Evolutionary conservation across 2,888 invertebrate species (phyloP), one percentile per base, ranked within the genome.

Genomic region (Callosobruchus maculatus): DNA sequence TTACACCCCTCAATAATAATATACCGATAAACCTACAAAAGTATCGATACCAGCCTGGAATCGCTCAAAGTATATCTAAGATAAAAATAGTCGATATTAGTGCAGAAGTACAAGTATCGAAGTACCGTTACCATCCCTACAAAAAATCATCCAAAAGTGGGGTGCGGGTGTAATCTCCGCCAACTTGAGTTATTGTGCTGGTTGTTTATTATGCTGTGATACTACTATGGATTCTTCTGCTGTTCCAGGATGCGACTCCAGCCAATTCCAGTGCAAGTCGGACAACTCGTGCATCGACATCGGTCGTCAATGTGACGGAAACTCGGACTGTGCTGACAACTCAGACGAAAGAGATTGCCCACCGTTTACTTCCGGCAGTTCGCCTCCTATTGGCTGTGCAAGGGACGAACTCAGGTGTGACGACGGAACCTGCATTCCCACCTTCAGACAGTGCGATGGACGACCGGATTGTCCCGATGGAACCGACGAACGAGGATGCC

Each of bases 261-360:
- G 90, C 78, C 90, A 94, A 87, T 94, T 94, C 88, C 90, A 90
- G 81, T 95, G 95, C 88, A 87, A 85, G 76, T 83, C 84, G 74
- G 87, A 86, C 70, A 76, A 76, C 18, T 76, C 66, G 26, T 95
- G 94, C 85, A 89, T 94, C 76, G 86, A 89, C 20, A 80, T 81
- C 22, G 82, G 81, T 67, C 87, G 86, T 74, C 88, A 88, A 70
- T 95, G 95, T 86, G 90, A 94, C 83, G 88, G 89, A 20, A 68
- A 79, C 4, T 76, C 71, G 0, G 92, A 94, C 83, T 94, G 94
- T 85, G 76, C 84, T 9, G 89, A 90, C 82, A 89, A 89, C 75
- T 87, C 88, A 31, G 92, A 92, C 83, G 91, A 92, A 84, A 81
- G 81, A 75, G 88, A 89, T 78, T 91, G 91, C 83, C 83, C 81